A percentile compares a stretch with the other conserved stretches of the same genome.
phyloP scores from a whole-genome alignment of 2,888 invertebrate species.

The Pocota personata region DNA sequence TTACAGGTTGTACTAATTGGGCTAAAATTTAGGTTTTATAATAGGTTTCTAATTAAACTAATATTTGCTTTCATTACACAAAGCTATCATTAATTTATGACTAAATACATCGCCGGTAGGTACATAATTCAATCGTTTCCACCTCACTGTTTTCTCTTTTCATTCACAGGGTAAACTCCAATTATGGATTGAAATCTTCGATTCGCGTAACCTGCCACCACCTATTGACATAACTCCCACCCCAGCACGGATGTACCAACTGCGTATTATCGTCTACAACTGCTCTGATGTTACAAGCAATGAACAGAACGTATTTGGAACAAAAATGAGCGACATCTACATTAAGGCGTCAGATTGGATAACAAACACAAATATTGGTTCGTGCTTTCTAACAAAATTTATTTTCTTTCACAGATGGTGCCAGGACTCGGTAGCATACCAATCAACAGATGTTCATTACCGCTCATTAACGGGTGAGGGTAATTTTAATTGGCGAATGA shows the following conservation, averaged over 20 bases:
- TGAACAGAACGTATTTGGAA: slow-evolving; percentile 89
- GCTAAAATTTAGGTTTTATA: background rate
- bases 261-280: slow-evolving; percentile 88
- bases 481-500: slow-evolving; percentile 95
- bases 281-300: slow-evolving; percentile 86
- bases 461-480: slow-evolving; percentile 91
- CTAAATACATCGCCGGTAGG: background rate
- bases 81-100: background rate
- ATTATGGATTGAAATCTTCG: slow-evolving; percentile 95
- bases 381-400: slow-evolving; percentile 42
- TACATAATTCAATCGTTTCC: background rate
- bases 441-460: slow-evolving; percentile 93
- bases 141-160: background rate
- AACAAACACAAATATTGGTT: background rate
- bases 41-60: background rate
- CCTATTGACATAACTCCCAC: slow-evolving; percentile 90
- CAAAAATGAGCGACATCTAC: slow-evolving; percentile 90
- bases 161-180: slow-evolving; percentile 91
- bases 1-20: background rate
- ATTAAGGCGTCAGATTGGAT: slow-evolving; percentile 86
- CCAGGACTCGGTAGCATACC: slow-evolving; percentile 86
- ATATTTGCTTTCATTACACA: background rate
- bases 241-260: slow-evolving; percentile 87
- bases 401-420: slow-evolving; percentile 86
- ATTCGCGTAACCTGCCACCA: slow-evolving; percentile 85